Evolutionary conservation across 2,113 vertebrate species (phyloP).

Genomic region (Takifugu flavidus): DNA sequence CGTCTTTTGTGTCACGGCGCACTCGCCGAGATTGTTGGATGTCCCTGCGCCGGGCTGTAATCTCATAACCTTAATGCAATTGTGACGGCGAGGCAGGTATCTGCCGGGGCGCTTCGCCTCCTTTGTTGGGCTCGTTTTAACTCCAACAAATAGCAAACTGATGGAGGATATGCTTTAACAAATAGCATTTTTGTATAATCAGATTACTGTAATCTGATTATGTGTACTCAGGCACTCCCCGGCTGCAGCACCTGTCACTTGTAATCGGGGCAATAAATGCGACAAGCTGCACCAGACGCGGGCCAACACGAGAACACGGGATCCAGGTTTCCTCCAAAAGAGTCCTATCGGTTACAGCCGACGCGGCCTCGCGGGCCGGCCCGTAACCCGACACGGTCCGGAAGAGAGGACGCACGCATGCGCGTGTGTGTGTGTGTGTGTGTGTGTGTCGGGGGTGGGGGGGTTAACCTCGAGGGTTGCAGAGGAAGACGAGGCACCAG

Average conservation of each 20-base stretch:
- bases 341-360: constrained; percentile 41
- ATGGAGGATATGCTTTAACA: constrained; percentile 50
- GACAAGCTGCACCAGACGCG: constrained; percentile 48
- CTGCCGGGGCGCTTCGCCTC: constrained; percentile 18
- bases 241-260: constrained; percentile 61
- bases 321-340: constrained; percentile 33
- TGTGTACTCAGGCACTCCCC: constrained; percentile 51
- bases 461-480: constrained; percentile 75
- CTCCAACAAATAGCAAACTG: constrained; percentile 50
- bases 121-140: constrained; percentile 31
- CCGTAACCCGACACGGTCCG: constrained; percentile 34
- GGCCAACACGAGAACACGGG: constrained; percentile 36
- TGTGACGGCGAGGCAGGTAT: not conserved
- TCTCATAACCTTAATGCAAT: constrained; percentile 32
- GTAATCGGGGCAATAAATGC: constrained; percentile 58
- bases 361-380: constrained; percentile 9
- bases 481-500: constrained; percentile 82
- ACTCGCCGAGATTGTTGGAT: constrained; percentile 54
- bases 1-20: constrained; percentile 50
- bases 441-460: not conserved
- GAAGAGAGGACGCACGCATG: not conserved
- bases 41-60: constrained; percentile 5
- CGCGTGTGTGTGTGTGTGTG: constrained; percentile 12
- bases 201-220: constrained; percentile 64
- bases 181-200: constrained; percentile 58